These are phyloP conservation scores for Pterostichus niger DNA, from an alignment of 2,888 invertebrate species.

Conservation along the genomic window DNA sequence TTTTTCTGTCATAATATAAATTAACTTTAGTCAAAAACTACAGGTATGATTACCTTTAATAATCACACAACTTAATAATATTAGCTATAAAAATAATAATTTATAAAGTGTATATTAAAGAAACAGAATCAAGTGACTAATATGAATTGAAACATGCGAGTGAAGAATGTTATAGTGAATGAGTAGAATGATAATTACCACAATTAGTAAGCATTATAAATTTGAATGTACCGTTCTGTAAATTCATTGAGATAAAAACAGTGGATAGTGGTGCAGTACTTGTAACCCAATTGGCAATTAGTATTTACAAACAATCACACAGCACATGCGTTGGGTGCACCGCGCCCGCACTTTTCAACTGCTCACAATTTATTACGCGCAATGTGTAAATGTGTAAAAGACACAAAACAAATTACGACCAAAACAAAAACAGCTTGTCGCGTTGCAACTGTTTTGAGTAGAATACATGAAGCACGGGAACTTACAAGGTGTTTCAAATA, in stretches of 20 bases:
- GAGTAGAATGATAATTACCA: background rate
- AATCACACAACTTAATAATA: too few species aligned
- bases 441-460: slow-evolving; percentile 52
- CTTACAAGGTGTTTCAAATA: slow-evolving; percentile 60
- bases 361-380: slow-evolving; percentile 48
- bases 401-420: slow-evolving; percentile 48
- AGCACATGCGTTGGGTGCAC: slow-evolving; percentile 33
- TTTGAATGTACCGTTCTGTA: slow-evolving; percentile 19
- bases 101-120: too few species aligned
- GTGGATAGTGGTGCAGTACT: background rate
- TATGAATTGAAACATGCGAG: too few species aligned
- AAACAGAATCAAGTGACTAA: too few species aligned
- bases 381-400: slow-evolving; percentile 43
- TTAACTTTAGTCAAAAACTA: too few species aligned
- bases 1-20: too few species aligned
- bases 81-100: too few species aligned
- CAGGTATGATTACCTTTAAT: too few species aligned
- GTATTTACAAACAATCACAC: slow-evolving; percentile 61
- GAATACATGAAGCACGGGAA: slow-evolving; percentile 40
- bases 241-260: slow-evolving; percentile 24
- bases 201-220: background rate
- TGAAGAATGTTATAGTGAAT: background rate
- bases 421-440: slow-evolving; percentile 56
- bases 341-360: slow-evolving; percentile 43
- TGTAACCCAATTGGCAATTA: slow-evolving; percentile 45